phyloP scores from a whole-genome alignment of 2,113 vertebrate genomes.

The Eupsittula cactorum region DNA sequence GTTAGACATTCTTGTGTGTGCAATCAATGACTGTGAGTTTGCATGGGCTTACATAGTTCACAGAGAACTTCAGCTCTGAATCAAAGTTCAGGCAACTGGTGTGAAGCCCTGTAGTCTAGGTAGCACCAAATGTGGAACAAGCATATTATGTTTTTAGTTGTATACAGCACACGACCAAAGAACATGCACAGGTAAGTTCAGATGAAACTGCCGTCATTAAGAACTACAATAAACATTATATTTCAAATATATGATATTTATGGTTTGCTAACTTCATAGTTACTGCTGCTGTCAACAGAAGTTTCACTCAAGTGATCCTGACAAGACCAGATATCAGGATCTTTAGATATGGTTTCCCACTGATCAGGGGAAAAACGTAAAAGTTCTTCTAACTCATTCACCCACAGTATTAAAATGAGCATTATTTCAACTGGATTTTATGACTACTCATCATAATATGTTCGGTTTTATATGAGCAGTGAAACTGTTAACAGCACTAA shows the following conservation, averaged over 20 bases:
- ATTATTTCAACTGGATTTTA: background rate
- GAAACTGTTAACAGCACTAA: background rate
- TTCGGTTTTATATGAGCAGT: background rate
- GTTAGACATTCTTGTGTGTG: background rate
- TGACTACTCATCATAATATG: background rate
- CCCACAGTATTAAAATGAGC: background rate
- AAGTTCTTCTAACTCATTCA: background rate
- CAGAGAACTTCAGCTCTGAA: background rate
- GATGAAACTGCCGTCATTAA: background rate
- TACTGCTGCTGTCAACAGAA: background rate
- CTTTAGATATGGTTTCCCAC: background rate
- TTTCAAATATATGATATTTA: background rate
- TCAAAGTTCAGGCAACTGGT: background rate
- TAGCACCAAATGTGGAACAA: background rate
- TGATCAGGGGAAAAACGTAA: background rate
- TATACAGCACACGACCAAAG: background rate
- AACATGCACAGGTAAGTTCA: background rate
- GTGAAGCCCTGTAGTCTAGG: background rate
- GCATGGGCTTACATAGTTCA: background rate
- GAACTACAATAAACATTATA: background rate
- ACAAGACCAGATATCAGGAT: background rate
- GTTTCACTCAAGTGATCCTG: background rate
- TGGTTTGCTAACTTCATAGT: background rate
- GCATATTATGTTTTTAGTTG: background rate
- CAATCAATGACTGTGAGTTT: background rate